A percentile compares a stretch with the other conserved stretches of the same genome.
phyloP scores from a whole-genome alignment of 2,797 vertebrate genomes.

The Nasua narica region DNA sequence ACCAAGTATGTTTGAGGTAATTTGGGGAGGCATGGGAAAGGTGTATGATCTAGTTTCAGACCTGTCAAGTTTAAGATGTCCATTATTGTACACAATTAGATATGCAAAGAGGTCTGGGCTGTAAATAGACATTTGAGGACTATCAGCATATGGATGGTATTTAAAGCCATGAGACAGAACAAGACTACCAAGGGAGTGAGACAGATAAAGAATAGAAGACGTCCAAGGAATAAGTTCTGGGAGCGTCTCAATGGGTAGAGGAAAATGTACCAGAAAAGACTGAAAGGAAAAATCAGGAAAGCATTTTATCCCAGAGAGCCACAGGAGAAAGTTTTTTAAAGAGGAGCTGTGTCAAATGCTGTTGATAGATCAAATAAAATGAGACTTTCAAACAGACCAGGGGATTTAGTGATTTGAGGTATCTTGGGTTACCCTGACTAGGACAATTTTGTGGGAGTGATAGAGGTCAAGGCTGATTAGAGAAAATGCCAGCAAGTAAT shows the following conservation, averaged over 20 bases:
- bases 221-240: neutral
- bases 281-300: neutral
- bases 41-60: neutral
- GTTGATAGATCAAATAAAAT: too few species aligned
- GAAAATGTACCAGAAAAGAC: neutral
- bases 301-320: neutral
- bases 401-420: neutral
- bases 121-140: neutral
- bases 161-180: neutral
- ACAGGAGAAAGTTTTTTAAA: neutral
- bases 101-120: neutral
- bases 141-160: neutral
- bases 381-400: neutral
- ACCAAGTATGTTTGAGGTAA: neutral
- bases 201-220: neutral
- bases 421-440: neutral
- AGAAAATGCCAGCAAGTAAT: neutral
- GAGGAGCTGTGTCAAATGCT: neutral
- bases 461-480: neutral
- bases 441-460: neutral
- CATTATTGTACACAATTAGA: neutral
- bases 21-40: neutral
- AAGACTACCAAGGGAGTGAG: neutral
- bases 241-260: neutral
- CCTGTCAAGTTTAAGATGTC: neutral